These are phyloP conservation scores for Tholera decimalis DNA, from an alignment of 2,888 invertebrate species.

Conservation along the genomic window DNA sequence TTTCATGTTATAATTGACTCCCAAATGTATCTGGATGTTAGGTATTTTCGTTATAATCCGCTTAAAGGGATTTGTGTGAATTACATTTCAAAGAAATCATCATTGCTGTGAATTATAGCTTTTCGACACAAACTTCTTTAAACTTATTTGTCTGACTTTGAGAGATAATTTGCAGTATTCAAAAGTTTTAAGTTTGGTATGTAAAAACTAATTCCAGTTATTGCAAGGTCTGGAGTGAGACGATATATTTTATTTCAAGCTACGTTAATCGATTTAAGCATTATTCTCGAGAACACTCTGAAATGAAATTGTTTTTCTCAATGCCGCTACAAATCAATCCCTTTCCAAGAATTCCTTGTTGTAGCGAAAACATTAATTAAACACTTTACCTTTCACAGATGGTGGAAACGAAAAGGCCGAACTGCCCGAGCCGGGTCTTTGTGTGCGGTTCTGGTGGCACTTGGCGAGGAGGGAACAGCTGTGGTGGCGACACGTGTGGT, in stretches of 20 bases:
- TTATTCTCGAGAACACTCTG: neutral
- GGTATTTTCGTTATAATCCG: conserved; percentile 18
- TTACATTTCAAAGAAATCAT: conserved; percentile 31
- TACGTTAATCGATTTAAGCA: conserved; percentile 9
- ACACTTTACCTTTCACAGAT: conserved; percentile 90
- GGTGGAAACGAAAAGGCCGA: conserved; percentile 94
- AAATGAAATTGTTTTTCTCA: neutral
- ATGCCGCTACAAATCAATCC: neutral
- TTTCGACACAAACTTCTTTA: conserved; percentile 25
- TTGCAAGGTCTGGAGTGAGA: conserved; percentile 3
- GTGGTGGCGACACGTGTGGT: conserved; percentile 85
- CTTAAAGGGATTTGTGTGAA: conserved; percentile 27
- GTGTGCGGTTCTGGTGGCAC: conserved; percentile 92
- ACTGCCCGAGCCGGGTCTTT: conserved; percentile 92
- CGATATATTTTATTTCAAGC: conserved; percentile 1
- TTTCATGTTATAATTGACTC: conserved; percentile 67
- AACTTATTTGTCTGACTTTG: conserved; percentile 26
- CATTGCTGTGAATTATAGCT: conserved; percentile 31
- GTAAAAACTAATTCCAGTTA: conserved; percentile 11
- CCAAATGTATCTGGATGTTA: conserved; percentile 50
- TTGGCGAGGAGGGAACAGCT: conserved; percentile 91
- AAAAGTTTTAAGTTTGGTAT: conserved; percentile 6
- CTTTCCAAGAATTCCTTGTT: neutral
- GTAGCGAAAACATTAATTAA: conserved; percentile 9
- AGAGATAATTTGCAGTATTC: conserved; percentile 3